A percentile compares a stretch with the other conserved stretches of the same genome.
Evolutionary conservation across 2,888 invertebrate species (phyloP).

Genomic region (Ormyrus rosae): DNA sequence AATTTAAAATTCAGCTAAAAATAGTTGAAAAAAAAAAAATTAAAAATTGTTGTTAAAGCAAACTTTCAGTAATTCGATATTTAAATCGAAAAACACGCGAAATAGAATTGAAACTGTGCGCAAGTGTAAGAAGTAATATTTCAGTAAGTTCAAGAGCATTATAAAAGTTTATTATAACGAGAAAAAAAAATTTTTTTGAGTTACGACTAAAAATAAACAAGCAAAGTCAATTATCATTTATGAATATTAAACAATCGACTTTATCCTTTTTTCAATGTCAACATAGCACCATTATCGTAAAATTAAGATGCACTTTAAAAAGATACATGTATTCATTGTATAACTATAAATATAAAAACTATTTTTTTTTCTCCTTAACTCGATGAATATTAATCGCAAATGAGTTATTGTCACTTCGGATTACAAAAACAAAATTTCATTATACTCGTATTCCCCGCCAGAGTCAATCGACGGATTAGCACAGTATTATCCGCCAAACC

Average conservation of each 20-base stretch:
- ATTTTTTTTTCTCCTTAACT: not conserved
- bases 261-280: not conserved
- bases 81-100: not conserved
- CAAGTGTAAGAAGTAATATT: too few species aligned
- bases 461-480: too few species aligned
- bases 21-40: too few species aligned
- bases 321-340: not conserved
- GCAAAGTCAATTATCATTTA: not conserved
- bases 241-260: not conserved
- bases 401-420: not conserved
- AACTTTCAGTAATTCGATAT: not conserved
- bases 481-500: too few species aligned
- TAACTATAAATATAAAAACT: not conserved
- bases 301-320: not conserved
- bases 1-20: too few species aligned
- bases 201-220: not conserved
- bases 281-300: not conserved
- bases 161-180: not conserved
- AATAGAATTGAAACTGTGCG: too few species aligned
- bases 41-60: not conserved
- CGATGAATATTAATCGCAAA: not conserved
- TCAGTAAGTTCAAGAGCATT: not conserved
- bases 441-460: too few species aligned
- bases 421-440: slow-evolving; percentile 7
- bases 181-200: not conserved